Evolutionary conservation across 2,888 invertebrate species (phyloP), one percentile per base, ranked within the genome.

Genomic region (Melitaea athalia): DNA sequence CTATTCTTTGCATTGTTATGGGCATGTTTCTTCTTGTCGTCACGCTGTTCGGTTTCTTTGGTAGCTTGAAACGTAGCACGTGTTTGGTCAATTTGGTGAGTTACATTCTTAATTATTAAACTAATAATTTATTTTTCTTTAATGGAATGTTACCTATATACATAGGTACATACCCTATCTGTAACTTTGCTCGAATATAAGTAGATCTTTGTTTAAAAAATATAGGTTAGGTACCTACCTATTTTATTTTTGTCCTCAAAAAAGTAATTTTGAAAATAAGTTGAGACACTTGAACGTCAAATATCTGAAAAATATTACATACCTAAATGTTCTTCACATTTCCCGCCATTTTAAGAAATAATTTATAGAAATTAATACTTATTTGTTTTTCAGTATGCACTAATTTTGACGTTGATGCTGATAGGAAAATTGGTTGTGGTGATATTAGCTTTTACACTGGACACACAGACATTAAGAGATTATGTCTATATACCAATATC

Each of bases 21-120:
- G 98, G 98, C 0, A 91, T 95, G 65, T 88, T 95, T 59, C 93
- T 97, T 61, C 93, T 97, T 76, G 87, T 97, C 63, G 94, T 98
- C 14, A 96, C 97, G 0, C 94, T 96, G 76, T 96, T 97, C 75
- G 98, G 97, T 43, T 97, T 97, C 87, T 95, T 96, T 76, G 97
- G 97, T 43, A 97, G 97, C 5, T 87, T 96, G 76, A 96, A 94
- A 79, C 95, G 96, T 84, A 97, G 97, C 86, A 96, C 97, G 5
- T 94, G 94, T 76, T 91, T 95, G 87, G 94, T 95, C 43, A 94
- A 95, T 72, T 83, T 92, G 83, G 95, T 95, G 77, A 78, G 91
- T 49, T 49, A n/a, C n/a, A 14, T 49, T 49, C 2, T 49, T 0
- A 38, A 49, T 47, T 12, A 14, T 47, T 47, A 47, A 5, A n/a